Evolutionary conservation across 2,888 invertebrate species (phyloP), one percentile per base, ranked within the genome.

Genomic region (Lithophane semibrunnea): DNA sequence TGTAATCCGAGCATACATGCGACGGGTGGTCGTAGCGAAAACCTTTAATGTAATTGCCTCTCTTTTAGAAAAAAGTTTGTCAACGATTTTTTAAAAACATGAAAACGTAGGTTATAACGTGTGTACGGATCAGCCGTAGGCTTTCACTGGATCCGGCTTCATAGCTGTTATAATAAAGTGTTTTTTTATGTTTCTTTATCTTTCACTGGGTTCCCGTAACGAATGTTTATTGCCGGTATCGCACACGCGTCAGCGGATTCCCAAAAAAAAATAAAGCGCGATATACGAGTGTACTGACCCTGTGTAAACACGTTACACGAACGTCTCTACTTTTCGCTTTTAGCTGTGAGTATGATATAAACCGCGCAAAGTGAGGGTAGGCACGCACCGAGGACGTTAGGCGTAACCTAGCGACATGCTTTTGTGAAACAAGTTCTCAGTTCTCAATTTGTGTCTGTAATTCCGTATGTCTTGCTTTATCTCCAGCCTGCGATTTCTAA

Each of bases 171-270:
- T 86, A 88, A 88, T 86, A 86, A 81, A 86, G 79, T 79, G 83
- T 83, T 82, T 86, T 86, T 85, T 86, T 87, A 78, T 81, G 67
- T 83, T 67, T 87, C 85, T 86, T 86, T 89, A 85, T 88, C 80
- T 86, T 85, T 82, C 82, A 80, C 73, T 76, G 82, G 83, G 82
- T 86, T 82, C 80, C 85, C 77, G 84, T 90, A 91, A 91, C 90
- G 88, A 90, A 91, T 92, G 90, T 91, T 91, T 91, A 92, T 91
- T 89, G 90, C 89, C 89, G 88, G 89, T 89, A 90, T 92, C 90
- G 90, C 87, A 87, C 87, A 80, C 89, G 89, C 89, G 87, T 91
- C 91, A 90, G 88, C 88, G 83, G 86, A 86, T 88, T 88, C 83
- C 77, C 77, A 88, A 91, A 91, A 92, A 90, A 92, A 90, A 92